Base-by-base conservation (phyloP, 2,888 invertebrate species). In the Melangyna quadrimaculata region DNA sequence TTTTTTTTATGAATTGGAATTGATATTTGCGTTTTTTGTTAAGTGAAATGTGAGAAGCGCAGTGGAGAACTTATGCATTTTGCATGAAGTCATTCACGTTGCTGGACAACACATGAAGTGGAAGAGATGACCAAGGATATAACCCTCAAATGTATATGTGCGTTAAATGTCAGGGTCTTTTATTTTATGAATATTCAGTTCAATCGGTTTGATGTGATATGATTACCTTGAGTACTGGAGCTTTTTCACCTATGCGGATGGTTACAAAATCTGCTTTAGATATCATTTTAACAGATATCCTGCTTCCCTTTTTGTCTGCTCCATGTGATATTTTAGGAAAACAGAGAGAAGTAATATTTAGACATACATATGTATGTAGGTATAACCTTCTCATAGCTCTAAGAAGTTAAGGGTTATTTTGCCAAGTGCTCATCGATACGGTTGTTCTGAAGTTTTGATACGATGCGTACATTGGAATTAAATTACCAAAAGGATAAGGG, bases 401-500 rank as follows among this genome's bases (percentile, higher is more conserved):
- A 27, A 8, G 51, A n/a, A n/a, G 14, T 51, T 14, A 8, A 0
- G 24, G 8, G n/a, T 48, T 51, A 7, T 24, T 2, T 51, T 24
- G 6, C 51, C 24, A 24, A 14, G 7, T 24, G 24, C 6, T 24
- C 24, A 24, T 48, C 48, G 22, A 48, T 51, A 51, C 24, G 24
- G 24, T 24, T 24, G 10, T 14, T 14, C 12, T 24, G 7, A n/a
- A 6, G 7, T 37, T 61, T 22, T 24, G 37, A 37, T 40, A 40
- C 22, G 4, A 40, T 24, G 32, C 40, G 40, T n/a, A 37, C n/a
- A n/a, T n/a, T n/a, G 22, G n/a, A 14, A 37, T 61, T 22, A 61
- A 12, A 24, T 61, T 61, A 61, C 37, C n/a, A 61, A 61, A 61
- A n/a, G n/a, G n/a, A n/a, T n/a, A n/a, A n/a, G n/a, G 6, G 59